Evolutionary conservation across 2,113 vertebrate species (phyloP).

Genomic region (Ranitomeya imitator): DNA sequence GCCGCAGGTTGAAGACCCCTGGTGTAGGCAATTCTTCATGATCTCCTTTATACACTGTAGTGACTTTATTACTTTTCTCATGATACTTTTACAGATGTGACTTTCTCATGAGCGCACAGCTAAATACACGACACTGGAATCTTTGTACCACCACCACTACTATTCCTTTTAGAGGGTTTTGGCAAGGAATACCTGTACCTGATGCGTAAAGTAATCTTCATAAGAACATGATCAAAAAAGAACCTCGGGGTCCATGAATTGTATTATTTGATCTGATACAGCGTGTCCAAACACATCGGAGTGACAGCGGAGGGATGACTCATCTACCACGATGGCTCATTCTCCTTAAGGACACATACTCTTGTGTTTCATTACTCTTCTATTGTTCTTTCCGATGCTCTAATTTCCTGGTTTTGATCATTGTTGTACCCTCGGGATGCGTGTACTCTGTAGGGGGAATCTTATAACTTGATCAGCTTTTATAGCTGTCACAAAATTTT

Average conservation of each 20-base stretch:
- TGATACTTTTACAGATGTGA: background rate
- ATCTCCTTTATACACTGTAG: background rate
- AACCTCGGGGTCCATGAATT: constrained; percentile 25
- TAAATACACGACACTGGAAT: background rate
- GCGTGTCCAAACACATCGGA: constrained; percentile 35
- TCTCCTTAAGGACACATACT: constrained; percentile 38
- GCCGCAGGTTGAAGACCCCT: background rate
- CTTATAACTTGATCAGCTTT: constrained; percentile 61
- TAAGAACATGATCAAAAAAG: constrained; percentile 19
- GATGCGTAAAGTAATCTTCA: constrained; percentile 17
- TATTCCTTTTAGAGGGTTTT: constrained; percentile 2
- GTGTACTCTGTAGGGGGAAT: accelerated
- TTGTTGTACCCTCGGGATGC: constrained; percentile 5
- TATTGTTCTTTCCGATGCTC: constrained; percentile 40
- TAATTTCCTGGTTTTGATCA: constrained; percentile 61
- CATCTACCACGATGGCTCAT: constrained; percentile 28
- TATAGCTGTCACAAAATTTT: constrained; percentile 45
- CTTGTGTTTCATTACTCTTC: constrained; percentile 17
- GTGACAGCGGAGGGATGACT: constrained; percentile 17
- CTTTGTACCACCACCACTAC: background rate
- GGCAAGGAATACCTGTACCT: background rate
- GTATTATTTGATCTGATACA: constrained; percentile 33
- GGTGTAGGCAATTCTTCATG: background rate
- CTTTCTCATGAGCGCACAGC: background rate
- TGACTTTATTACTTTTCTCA: background rate